These are phyloP conservation scores for Rotaria magnacalcarata DNA, from an alignment of 2,888 invertebrate genomes.

Conservation along the genomic window DNA sequence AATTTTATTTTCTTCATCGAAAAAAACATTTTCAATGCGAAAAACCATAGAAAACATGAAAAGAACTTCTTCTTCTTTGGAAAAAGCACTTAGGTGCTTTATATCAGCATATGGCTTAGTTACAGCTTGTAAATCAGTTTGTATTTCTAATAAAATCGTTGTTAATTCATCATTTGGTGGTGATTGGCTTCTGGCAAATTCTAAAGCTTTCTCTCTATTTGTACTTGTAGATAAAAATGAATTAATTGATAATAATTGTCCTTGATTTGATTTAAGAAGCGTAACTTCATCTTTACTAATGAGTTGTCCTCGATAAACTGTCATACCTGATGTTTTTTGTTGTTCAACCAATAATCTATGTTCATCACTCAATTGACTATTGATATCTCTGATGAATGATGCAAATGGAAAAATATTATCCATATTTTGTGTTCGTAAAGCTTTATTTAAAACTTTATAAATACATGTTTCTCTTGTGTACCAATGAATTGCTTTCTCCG, in stretches of 20 bases:
- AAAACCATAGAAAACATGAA: not conserved
- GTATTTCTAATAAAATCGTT: not conserved
- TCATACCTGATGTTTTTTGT: not conserved
- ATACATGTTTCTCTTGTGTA: not conserved
- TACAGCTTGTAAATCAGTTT: not conserved
- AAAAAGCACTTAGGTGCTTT: not conserved
- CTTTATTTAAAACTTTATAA: slow-evolving; percentile 9
- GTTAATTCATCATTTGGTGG: not conserved
- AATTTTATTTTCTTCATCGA: not conserved
- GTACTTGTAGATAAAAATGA: not conserved
- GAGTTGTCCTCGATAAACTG: not conserved
- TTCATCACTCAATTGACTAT: not conserved
- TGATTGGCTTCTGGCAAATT: not conserved
- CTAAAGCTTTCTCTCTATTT: slow-evolving; percentile 5
- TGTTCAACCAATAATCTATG: not conserved
- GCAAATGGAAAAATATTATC: not conserved
- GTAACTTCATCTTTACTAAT: slow-evolving; percentile 9
- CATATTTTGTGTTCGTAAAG: not conserved
- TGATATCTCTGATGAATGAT: not conserved
- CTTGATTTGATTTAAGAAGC: not conserved
- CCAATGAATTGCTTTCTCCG: not conserved
- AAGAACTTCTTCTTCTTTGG: not conserved
- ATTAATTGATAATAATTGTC: not conserved
- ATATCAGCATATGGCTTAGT: not conserved
- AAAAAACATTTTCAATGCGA: not conserved